Evolutionary conservation across 2,888 invertebrate species (phyloP).

Genomic region (Proisotoma minuta): DNA sequence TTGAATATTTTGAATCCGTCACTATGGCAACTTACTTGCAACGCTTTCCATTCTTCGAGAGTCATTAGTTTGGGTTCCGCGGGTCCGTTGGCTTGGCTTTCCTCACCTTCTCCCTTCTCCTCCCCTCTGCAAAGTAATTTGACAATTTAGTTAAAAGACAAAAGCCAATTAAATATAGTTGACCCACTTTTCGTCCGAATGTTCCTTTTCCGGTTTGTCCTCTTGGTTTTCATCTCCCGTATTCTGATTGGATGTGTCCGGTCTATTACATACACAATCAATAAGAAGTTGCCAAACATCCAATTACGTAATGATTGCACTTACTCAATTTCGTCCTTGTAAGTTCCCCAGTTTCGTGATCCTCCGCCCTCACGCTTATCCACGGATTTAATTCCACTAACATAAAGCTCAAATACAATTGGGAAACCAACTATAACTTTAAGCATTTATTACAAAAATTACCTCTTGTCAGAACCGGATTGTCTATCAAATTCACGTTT

Average conservation of each 20-base stretch:
- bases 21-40: slow-evolving; percentile 56
- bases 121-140: slow-evolving; percentile 20
- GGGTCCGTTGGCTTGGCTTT: slow-evolving; percentile 51
- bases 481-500: slow-evolving; percentile 92
- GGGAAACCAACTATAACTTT: neutral
- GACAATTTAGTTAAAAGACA: neutral
- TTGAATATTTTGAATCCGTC: neutral
- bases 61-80: slow-evolving; percentile 62
- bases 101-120: slow-evolving; percentile 44
- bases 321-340: slow-evolving; percentile 83
- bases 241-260: slow-evolving; percentile 12
- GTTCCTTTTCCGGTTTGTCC: slow-evolving; percentile 34
- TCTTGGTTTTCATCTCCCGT: slow-evolving; percentile 38
- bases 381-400: slow-evolving; percentile 79
- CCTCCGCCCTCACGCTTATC: slow-evolving; percentile 94
- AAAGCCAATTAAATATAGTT: neutral
- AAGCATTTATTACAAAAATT: slow-evolving; percentile 34
- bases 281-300: neutral
- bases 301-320: slow-evolving; percentile 46
- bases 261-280: neutral
- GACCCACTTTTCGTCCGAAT: slow-evolving; percentile 33
- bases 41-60: slow-evolving; percentile 89
- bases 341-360: slow-evolving; percentile 92
- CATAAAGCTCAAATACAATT: neutral
- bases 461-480: slow-evolving; percentile 91